Conservation (phyloP, 2,797 vertebrate species). For the Muscicapa striata region DNA sequence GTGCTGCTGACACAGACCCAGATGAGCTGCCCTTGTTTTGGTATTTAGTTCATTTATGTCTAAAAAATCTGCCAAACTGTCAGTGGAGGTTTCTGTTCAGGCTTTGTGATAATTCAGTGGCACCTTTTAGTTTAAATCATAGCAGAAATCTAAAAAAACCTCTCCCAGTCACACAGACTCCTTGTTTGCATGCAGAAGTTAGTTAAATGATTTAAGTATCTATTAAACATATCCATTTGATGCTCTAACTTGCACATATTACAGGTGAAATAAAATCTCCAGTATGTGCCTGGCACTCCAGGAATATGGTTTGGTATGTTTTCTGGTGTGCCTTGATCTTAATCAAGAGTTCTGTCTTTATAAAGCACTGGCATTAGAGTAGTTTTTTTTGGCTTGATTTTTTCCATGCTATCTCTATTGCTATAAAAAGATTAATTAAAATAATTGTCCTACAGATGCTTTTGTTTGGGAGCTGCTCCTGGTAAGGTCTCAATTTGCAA, state of each 20-base stretch:
- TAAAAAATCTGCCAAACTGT: not conserved
- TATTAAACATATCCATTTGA: rapidly evolving
- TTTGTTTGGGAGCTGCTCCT: not conserved
- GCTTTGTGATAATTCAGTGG: not conserved
- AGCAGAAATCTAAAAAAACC: not conserved
- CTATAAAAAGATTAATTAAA: not conserved
- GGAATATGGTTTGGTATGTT: not conserved
- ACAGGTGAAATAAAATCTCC: not conserved
- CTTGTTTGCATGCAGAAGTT: rapidly evolving
- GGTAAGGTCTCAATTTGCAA: rapidly evolving
- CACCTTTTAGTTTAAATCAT: not conserved
- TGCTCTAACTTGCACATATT: not conserved
- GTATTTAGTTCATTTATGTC: not conserved
- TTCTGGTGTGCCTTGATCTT: not conserved
- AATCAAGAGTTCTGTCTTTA: not conserved
- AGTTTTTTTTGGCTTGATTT: not conserved
- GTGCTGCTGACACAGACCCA: not conserved
- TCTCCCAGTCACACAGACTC: not conserved
- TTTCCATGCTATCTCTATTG: not conserved
- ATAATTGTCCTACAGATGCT: not conserved
- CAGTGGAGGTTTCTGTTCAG: not conserved
- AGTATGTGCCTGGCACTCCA: not conserved
- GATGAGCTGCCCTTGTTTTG: not conserved
- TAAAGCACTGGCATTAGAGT: not conserved
- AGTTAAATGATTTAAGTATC: not conserved